Evolutionary conservation across 1,140 invertebrate genomes (phyloP), one percentile per base, ranked within the genome.

Genomic region (Spodoptera frugiperda): DNA sequence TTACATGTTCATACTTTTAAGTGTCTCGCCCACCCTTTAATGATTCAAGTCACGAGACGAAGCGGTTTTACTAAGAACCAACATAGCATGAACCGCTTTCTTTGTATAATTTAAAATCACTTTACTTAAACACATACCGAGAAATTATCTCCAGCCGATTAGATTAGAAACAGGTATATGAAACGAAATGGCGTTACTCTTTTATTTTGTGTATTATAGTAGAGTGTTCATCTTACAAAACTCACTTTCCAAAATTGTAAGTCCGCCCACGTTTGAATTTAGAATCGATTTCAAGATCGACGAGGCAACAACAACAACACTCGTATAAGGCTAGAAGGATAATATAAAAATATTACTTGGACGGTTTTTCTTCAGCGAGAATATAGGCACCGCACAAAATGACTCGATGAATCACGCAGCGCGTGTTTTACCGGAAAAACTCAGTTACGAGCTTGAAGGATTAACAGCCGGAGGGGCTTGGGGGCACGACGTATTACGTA

Each of bases 341-440:
- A 9, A 67, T 49, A 67, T 67, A 21, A 49, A 46, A 46, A 67
- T 67, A 72, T 72, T 57, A 12, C 17, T 44, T 46, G 25, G 33
- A 39, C 46, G 33, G 33, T 72, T 54, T 39, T 12, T 6, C 11
- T 72, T 14, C 15, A 39, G n/a, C 17, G 30, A 46, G 39, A 54
- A 39, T 54, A 44, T 30, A 68, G 48, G 21, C 67, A 15, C 51
- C 51, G 21, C 53, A 55, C 55, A 44, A 71, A 71, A 73, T 25
- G 17, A 51, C 14, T 51, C 68, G 68, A 75, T 83, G 84, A 85
- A 78, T 85, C 82, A 85, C 68, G 44, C 67, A 51, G 57, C 79
- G 81, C 81, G 82, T 83, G 82, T 55, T 78, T 83, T 74, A 70
- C 77, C 30, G 68, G 72, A 82, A 83, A 77, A 80, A 77, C 57